Percentiles rank a stretch among this genome's conserved stretches.
These are phyloP conservation scores for Heliothis virescens DNA, from an alignment of 1,140 invertebrate genomes.

Conservation along the genomic window DNA sequence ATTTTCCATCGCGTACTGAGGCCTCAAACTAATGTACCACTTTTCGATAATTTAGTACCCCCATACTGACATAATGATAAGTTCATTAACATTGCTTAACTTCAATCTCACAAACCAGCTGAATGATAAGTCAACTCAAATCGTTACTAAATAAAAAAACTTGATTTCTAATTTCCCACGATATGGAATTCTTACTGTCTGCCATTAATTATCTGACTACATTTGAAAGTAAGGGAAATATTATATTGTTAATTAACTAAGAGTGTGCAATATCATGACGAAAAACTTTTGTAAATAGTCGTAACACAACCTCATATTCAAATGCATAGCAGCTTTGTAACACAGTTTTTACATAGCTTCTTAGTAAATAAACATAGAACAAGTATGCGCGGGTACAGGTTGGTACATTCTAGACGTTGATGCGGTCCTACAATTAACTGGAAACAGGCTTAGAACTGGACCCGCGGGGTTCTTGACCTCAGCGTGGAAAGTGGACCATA, in stretches of 20 bases:
- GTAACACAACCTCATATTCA: conserved; percentile 21
- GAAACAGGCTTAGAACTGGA: conserved; percentile 59
- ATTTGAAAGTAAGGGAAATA: conserved; percentile 30
- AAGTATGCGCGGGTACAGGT: neutral
- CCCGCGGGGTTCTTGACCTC: conserved; percentile 76
- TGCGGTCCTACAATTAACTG: conserved; percentile 54
- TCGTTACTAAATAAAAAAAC: conserved; percentile 11
- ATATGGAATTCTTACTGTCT: conserved; percentile 9
- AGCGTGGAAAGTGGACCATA: conserved; percentile 83
- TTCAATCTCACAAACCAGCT: conserved; percentile 10
- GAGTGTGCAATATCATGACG: conserved; percentile 17
- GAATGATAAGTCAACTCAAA: conserved; percentile 2
- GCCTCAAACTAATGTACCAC: neutral
- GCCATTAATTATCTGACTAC: conserved; percentile 5
- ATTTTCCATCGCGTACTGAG: conserved; percentile 6
- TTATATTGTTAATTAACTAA: conserved; percentile 23
- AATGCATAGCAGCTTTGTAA: conserved; percentile 22
- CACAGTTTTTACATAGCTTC: conserved; percentile 9
- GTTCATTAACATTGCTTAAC: conserved; percentile 28
- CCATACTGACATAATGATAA: neutral
- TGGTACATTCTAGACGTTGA: conserved; percentile 17
- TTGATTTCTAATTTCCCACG: conserved; percentile 40
- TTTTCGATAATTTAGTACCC: conserved; percentile 9
- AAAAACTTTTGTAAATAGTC: conserved; percentile 5
- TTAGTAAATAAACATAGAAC: neutral